Conservation (phyloP, 2,888 invertebrate genomes). For the Cheilosia vernalis region DNA sequence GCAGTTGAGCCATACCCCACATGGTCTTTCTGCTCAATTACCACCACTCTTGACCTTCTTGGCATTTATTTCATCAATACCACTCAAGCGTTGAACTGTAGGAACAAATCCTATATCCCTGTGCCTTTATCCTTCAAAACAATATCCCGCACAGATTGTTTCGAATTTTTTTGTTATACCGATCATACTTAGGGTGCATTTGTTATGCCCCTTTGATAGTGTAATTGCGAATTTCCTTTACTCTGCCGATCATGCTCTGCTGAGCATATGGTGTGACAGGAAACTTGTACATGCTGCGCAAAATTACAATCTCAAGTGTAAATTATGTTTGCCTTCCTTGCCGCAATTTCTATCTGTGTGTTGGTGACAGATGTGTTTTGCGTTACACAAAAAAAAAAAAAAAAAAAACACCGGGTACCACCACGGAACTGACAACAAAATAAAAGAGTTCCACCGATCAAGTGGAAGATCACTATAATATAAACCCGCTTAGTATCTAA, state of each 20-base stretch:
- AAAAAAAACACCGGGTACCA: not conserved
- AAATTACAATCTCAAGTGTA: conserved; percentile 30
- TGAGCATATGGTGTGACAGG: conserved; percentile 28
- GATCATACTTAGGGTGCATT: not conserved
- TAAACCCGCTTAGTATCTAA: not conserved
- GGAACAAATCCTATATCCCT: not conserved
- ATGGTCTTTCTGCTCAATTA: conserved; percentile 1
- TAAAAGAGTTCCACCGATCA: conserved; percentile 11
- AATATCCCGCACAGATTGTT: conserved; percentile 19
- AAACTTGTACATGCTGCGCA: not conserved
- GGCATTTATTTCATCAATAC: conserved; percentile 1
- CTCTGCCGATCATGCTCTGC: conserved; percentile 12
- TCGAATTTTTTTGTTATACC: not conserved
- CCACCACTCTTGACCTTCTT: not conserved
- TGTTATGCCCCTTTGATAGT: conserved; percentile 15
- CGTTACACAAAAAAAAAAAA: no score
- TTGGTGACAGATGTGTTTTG: conserved; percentile 32
- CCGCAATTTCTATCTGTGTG: not conserved
- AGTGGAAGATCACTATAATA: conserved; percentile 2
- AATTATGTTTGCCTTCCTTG: not conserved
- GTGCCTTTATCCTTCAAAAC: not conserved
- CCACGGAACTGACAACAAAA: not conserved
- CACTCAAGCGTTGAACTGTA: not conserved
- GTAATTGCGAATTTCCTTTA: conserved; percentile 27
- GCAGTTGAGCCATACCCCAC: conserved; percentile 11